Conservation (phyloP, 2,113 vertebrate genomes). For the Megaceryle maxima region DNA sequence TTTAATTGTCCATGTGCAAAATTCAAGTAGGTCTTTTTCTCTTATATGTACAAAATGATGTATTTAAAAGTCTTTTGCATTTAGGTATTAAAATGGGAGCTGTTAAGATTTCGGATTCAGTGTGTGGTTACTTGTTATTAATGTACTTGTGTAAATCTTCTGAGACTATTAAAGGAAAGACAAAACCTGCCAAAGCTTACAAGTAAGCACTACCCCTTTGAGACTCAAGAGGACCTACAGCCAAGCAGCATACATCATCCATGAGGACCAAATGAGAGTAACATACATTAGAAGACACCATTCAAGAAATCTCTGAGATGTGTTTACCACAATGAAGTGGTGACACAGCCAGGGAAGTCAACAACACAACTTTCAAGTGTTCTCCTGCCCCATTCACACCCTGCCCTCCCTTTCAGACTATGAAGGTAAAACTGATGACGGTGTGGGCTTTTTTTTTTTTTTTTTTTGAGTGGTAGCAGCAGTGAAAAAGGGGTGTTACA, state of each 20-base stretch:
- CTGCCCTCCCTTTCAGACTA: background rate
- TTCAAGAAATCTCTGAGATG: background rate
- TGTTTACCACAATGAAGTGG: background rate
- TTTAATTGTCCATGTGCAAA: background rate
- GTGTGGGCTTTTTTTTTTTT: background rate
- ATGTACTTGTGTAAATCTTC: background rate
- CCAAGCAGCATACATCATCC: background rate
- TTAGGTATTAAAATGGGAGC: background rate
- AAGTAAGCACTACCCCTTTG: background rate
- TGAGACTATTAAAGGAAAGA: background rate
- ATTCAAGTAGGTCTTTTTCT: background rate
- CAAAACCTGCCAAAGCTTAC: background rate
- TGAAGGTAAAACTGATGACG: background rate
- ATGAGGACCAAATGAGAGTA: background rate
- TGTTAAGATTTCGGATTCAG: background rate
- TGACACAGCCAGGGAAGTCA: background rate
- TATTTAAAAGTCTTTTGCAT: background rate
- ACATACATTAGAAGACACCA: accelerated
- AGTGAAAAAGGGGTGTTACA: background rate
- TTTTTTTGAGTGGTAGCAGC: background rate
- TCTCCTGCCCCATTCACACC: background rate
- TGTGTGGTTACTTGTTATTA: background rate
- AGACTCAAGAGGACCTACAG: background rate
- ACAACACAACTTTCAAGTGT: background rate
- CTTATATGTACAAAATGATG: background rate